Percentiles rank a stretch among this genome's conserved stretches.
phyloP scores from a whole-genome alignment of 2,888 invertebrate species.

The Altica lythri region DNA sequence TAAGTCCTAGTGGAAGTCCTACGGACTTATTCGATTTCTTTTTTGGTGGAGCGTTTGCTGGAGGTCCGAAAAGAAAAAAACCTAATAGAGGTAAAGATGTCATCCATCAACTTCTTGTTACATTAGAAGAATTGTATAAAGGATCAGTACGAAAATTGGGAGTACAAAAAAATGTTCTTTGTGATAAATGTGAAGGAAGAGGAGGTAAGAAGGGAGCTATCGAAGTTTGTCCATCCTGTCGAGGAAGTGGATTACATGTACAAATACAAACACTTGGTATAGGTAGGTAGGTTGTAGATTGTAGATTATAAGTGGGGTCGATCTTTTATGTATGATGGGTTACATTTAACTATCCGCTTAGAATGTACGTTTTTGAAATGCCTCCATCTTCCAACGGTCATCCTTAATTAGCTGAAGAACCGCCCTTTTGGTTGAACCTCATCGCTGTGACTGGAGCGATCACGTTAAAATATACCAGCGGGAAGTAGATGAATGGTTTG shows the following conservation, averaged over 20 bases:
- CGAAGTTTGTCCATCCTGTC: slow-evolving; percentile 84
- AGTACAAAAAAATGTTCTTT: slow-evolving; percentile 93
- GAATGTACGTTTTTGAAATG: too few species aligned
- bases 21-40: slow-evolving; percentile 99
- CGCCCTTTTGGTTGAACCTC: too few species aligned
- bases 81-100: slow-evolving; percentile 88
- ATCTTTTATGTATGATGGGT: too few species aligned
- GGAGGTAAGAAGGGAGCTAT: slow-evolving; percentile 94
- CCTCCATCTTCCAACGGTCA: too few species aligned
- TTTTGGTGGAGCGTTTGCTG: slow-evolving; percentile 70
- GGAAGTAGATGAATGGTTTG: too few species aligned
- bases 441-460: too few species aligned
- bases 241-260: slow-evolving; percentile 84
- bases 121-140: slow-evolving; percentile 93
- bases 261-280: slow-evolving; percentile 76
- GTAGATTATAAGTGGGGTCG: too few species aligned
- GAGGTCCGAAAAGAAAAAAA: slow-evolving; percentile 65
- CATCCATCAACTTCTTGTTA: slow-evolving; percentile 89
- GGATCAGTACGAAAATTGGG: slow-evolving; percentile 92
- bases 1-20: slow-evolving; percentile 82
- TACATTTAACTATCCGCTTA: too few species aligned
- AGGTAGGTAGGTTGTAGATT: slow-evolving; percentile 52
- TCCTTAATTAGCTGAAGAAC: too few species aligned
- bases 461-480: too few species aligned
- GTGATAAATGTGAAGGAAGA: slow-evolving; percentile 93